Base-by-base conservation (phyloP, 1,140 invertebrate species). In the Contarinia nasturtii region DNA sequence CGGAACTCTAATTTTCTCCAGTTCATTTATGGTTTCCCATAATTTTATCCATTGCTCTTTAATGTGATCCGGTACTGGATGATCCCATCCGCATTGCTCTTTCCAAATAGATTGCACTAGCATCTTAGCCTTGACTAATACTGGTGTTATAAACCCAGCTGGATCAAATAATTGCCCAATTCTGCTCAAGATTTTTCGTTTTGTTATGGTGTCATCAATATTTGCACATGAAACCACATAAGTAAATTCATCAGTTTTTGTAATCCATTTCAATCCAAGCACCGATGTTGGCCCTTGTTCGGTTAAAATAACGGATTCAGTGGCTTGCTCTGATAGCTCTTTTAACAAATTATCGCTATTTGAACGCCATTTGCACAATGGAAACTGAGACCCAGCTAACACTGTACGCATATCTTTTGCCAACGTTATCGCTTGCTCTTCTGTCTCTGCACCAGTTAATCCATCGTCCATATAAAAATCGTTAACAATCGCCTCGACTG, bases 381-480 rank as follows among this genome's bases (percentile, higher is more conserved):
- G 49, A 41, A 55, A 55, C 22, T 50, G 49, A 40, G 51, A 51
- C 18, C 33, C 37, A 7, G 10, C 14, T 43, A 57, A 33, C 1
- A 58, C 36, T 3, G 38, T 22, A 17, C 44, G 49, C 7, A 56
- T 27, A 52, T 56, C 40, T 40, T 49, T 40, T 7, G 46, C 22
- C 15, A 64, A 18, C 7, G 48, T 10, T 1, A 49, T 36, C 0
- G 59, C 61, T 49, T 63, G 54, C 48, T 57, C 45, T 2, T 62
- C 21, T 5, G 52, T 55, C 1, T 58, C 22, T 1, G 53, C 51
- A 12, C 66, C 64, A 22, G 55, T 55, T 10, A 64, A 34, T 4
- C 64, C 42, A 53, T 71, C 67, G 50, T 72, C 67, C 0, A 66
- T 58, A 47, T 65, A 64, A 21, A 61, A 52, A 44, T 62, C 56